Evolutionary conservation across 2,113 vertebrate genomes (phyloP).

Genomic region (Campylomormyrus numenius): DNA sequence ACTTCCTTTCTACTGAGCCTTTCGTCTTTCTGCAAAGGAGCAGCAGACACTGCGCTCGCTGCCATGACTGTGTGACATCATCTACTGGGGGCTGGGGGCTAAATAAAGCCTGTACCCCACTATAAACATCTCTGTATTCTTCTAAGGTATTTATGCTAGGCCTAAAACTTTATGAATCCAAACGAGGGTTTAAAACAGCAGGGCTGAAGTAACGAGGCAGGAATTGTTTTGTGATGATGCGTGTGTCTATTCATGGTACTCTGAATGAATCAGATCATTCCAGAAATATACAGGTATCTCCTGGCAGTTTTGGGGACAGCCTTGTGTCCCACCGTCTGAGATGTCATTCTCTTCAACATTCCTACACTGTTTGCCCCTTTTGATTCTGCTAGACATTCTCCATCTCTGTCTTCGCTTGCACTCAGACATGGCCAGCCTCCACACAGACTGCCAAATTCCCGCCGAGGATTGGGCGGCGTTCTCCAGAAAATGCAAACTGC

Average conservation of each 20-base stretch:
- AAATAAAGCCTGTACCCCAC: neutral
- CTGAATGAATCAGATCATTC: neutral
- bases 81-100: neutral
- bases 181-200: neutral
- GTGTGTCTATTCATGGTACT: neutral
- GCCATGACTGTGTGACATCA: neutral
- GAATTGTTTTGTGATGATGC: constrained; percentile 24
- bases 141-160: neutral
- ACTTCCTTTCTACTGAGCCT: neutral
- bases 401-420: constrained; percentile 61
- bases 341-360: constrained; percentile 51
- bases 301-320: neutral
- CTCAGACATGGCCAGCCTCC: neutral
- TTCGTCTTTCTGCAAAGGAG: neutral
- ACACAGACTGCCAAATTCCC: neutral
- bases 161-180: neutral
- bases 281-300: neutral
- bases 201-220: neutral
- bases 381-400: constrained; percentile 51
- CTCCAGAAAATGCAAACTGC: neutral
- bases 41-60: neutral
- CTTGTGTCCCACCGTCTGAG: neutral
- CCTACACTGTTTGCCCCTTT: constrained; percentile 65
- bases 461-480: neutral
- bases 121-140: neutral